phyloP scores from a whole-genome alignment of 1,140 invertebrate genomes.

The Eupeodes corollae region DNA sequence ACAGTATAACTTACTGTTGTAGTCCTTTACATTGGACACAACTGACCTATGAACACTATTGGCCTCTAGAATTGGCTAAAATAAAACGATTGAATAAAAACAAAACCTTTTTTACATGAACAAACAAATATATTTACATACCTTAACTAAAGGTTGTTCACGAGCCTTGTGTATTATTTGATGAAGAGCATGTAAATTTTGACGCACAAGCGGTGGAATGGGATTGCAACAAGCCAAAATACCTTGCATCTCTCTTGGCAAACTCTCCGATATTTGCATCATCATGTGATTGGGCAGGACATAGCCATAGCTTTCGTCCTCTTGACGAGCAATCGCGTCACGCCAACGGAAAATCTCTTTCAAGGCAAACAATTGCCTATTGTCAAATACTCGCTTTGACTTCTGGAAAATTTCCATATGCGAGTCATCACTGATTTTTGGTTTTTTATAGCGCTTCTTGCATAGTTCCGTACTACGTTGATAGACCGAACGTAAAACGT shows the following conservation, averaged over 20 bases:
- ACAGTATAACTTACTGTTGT: slow-evolving; percentile 46
- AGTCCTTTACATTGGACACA: slow-evolving; percentile 39
- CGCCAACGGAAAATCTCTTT: slow-evolving; percentile 80
- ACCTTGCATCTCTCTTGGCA: slow-evolving; percentile 88
- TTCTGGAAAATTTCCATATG: slow-evolving; percentile 65
- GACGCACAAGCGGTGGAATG: slow-evolving; percentile 73
- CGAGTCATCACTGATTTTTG: slow-evolving; percentile 56
- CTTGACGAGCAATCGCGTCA: slow-evolving; percentile 66
- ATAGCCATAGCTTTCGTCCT: slow-evolving; percentile 88
- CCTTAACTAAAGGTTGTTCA: slow-evolving; percentile 58
- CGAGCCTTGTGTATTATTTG: slow-evolving; percentile 63
- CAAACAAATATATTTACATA: slow-evolving; percentile 23
- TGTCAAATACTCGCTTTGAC: slow-evolving; percentile 73
- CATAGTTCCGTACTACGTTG: slow-evolving; percentile 62
- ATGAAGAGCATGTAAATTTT: slow-evolving; percentile 65
- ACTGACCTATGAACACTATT: slow-evolving; percentile 39
- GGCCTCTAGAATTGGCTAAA: slow-evolving; percentile 41
- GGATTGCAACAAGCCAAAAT: slow-evolving; percentile 90
- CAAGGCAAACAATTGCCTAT: slow-evolving; percentile 72
- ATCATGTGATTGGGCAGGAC: slow-evolving; percentile 94
- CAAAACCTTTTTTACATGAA: slow-evolving; percentile 9
- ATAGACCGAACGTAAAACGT: slow-evolving; percentile 59
- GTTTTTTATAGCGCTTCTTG: slow-evolving; percentile 68
- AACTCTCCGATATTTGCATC: slow-evolving; percentile 74
- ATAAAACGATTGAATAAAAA: slow-evolving; percentile 5